Evolutionary conservation across 1,140 invertebrate species (phyloP), one percentile per base, ranked within the genome.

Genomic region (Saccostrea echinata): DNA sequence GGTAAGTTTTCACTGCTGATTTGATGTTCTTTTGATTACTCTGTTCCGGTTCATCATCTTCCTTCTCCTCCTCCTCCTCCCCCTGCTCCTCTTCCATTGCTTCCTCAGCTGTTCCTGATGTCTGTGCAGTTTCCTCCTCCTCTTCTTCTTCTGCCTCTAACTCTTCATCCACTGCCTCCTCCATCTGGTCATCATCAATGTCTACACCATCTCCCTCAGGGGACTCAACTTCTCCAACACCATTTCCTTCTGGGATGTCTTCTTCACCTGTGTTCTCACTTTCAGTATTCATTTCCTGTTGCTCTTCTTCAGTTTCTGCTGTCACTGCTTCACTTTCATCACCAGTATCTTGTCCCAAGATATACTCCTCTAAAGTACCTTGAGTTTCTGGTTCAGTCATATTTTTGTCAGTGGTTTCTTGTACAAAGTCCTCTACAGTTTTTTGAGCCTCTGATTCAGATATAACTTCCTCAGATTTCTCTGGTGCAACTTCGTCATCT

Each of bases 331-430:
- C 88, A 64, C 84, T 81, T 51, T 80, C 88, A 85, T 89, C 89
- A 24, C 55, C 88, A 27, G 82, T 86, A 33, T 51, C 83, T 87
- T 91, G 90, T 43, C 88, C 90, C 61, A 89, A 76, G 87, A 89
- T 83, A 11, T 18, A 53, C 11, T 21, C 81, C 3, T 68, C 88
- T 13, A 91, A 53, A 53, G 88, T 90, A 52, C 90, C 88, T 3
- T 86, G 88, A 52, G 90, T 86, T 71, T 90, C 86, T 84, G 85
- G 68, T 84, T 51, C 76, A 51, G n/a, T 55, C 3, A 83, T 88
- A 64, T 91, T 87, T 18, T 90, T 53, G 16, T 87, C 55, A 6
- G 68, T 71, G n/a, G 35, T 68, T 52, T 76, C 68, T 18, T 30
- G 68, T 16, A 16, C 57, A 84, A 55, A 43, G 51, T 51, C 71